Evolutionary conservation across 2,888 invertebrate species (phyloP), one percentile per base, ranked within the genome.

Genomic region (Chydorus sphaericus): DNA sequence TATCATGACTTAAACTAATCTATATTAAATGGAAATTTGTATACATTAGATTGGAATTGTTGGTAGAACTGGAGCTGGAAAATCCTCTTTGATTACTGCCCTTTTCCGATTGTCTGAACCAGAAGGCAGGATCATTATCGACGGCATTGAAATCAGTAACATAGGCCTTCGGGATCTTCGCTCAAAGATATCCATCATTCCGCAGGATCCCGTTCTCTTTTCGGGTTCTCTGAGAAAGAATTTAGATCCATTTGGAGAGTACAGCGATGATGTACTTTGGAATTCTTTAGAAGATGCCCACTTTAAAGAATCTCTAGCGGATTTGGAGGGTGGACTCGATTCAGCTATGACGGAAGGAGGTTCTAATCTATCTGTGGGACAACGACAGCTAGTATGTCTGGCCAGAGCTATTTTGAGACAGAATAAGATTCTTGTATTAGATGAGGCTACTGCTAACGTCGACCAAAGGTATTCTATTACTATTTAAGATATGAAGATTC

Each of bases 381-480:
- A 93, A 68, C 74, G 90, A 10, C 93, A 93, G 68, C 72, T 93
- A 53, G 81, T 93, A 48, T 93, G 92, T 67, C 73, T 93, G 59
- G 92, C 91, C 1, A 77, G 93, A 55, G 92, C 92, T 36, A 84
- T 93, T 63, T 72, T 93, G 18, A 77, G 85, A 26, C 83, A 83
- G 61, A 90, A 89, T 69, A 81, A 79, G 61, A 83, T 93, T 61
- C 75, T 93, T 0, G 83, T 92, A 61, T 75, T 93, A 62, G 92
- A 93, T 67, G 93, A 93, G 70, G 92, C 92, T n/a, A 92, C 92
- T 0, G 91, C 92, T 2, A 92, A 91, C 67, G 89, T 92, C 8
- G 91, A 93, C 71, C 86, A 86, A 10, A 84, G 85, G 77, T 82
- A 66, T 26, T 10, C 4, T 33, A 11, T 7, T n/a, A n/a, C 38